These are phyloP conservation scores for Cyclura pinguis DNA, from an alignment of 2,797 vertebrate species.

Conservation along the genomic window DNA sequence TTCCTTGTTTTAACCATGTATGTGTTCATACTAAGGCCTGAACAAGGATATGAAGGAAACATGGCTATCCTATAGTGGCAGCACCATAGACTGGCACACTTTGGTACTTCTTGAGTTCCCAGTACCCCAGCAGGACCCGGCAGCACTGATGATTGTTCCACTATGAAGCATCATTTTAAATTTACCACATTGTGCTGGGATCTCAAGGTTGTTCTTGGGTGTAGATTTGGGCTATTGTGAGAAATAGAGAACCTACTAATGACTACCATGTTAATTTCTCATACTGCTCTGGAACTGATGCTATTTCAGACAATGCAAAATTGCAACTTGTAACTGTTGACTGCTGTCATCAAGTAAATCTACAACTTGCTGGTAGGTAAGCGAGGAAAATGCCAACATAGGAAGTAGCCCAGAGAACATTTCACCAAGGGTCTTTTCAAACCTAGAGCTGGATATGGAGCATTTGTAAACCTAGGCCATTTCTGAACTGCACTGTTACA, in stretches of 20 bases:
- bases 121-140: background rate
- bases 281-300: background rate
- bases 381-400: no score
- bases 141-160: background rate
- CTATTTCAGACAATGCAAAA: constrained; percentile 8
- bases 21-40: no score
- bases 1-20: no score
- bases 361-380: no score
- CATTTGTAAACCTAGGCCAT: background rate
- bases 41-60: no score
- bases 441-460: background rate
- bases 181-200: background rate
- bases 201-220: background rate
- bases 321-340: background rate
- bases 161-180: background rate
- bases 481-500: no score
- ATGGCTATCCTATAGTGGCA: no score
- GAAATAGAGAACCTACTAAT: background rate
- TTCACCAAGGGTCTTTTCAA: background rate
- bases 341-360: background rate
- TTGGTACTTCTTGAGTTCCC: background rate
- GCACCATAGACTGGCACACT: background rate
- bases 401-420: no score
- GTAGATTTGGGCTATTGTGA: background rate
- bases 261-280: background rate